A percentile compares a stretch with the other conserved stretches of the same genome.
These are phyloP conservation scores for Drosophila virilis DNA, from an alignment of 1,140 invertebrate genomes.

Conservation along the genomic window DNA sequence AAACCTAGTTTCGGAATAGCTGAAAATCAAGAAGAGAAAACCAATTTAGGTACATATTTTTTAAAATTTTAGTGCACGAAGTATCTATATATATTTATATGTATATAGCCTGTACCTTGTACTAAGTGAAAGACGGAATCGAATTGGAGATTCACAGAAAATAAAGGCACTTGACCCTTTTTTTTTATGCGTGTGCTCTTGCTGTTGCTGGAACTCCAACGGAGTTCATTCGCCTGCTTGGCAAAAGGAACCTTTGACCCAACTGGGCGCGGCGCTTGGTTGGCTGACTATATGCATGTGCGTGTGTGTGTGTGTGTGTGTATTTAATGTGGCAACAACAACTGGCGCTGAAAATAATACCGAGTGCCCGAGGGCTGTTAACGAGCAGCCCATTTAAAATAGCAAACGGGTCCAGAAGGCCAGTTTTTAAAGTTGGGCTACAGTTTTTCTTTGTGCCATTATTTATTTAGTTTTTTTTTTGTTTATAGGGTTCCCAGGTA, in stretches of 20 bases:
- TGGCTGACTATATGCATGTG: conserved; percentile 50
- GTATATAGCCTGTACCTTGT: no score
- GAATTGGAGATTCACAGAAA: neutral
- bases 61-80: no score
- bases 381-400: conserved; percentile 55
- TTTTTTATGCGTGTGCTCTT: conserved; percentile 38
- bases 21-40: no score
- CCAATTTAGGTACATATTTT: no score
- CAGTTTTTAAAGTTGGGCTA: conserved; percentile 39
- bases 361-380: conserved; percentile 38
- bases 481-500: conserved; percentile 6
- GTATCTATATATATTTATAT: no score
- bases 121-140: no score
- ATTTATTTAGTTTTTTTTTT: conserved; percentile 7
- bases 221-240: conserved; percentile 66
- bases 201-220: conserved; percentile 3
- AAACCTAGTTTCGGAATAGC: no score
- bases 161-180: conserved; percentile 53
- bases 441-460: conserved; percentile 27
- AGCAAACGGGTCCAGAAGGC: conserved; percentile 20
- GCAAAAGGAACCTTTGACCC: conserved; percentile 23
- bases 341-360: conserved; percentile 12
- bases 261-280: conserved; percentile 38
- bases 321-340: conserved; percentile 55
- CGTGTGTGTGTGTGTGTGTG: conserved; percentile 10